These are phyloP conservation scores for Opisthograptis luteolata DNA, from an alignment of 2,888 invertebrate species.

Conservation along the genomic window DNA sequence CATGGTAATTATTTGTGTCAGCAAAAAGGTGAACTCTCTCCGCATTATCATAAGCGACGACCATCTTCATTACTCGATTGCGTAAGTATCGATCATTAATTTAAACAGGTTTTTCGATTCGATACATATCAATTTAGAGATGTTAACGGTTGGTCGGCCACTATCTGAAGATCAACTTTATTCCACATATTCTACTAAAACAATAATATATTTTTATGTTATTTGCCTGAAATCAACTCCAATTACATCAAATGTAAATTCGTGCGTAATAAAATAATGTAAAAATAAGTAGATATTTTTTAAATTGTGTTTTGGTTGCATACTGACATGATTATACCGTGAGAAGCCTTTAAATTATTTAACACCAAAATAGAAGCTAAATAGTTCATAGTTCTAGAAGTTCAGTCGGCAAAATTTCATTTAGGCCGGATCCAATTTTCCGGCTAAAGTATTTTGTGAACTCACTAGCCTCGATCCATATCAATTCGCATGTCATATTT, in stretches of 20 bases:
- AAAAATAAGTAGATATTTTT: too few species aligned
- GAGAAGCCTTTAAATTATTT: too few species aligned
- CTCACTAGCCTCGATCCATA: constrained; percentile 38
- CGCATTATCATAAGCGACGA: constrained; percentile 52
- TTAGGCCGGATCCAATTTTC: too few species aligned
- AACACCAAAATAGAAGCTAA: too few species aligned
- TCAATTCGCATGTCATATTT: constrained; percentile 38
- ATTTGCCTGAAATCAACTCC: too few species aligned
- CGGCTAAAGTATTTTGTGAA: not conserved
- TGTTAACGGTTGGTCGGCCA: constrained; percentile 28
- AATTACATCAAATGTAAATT: too few species aligned
- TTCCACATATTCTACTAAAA: not conserved
- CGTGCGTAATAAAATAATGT: too few species aligned
- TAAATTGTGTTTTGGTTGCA: too few species aligned
- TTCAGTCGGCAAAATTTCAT: too few species aligned
- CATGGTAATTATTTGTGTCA: constrained; percentile 43
- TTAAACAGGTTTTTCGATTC: constrained; percentile 46
- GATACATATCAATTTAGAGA: constrained; percentile 39
- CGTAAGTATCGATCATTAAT: constrained; percentile 51
- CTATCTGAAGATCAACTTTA: not conserved
- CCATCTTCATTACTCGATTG: constrained; percentile 54
- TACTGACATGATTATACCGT: too few species aligned
- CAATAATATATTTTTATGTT: too few species aligned
- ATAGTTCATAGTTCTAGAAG: too few species aligned
- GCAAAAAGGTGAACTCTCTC: constrained; percentile 46